A percentile compares a stretch with the other conserved stretches of the same genome.
These are phyloP conservation scores for Drosophila ficusphila DNA, from an alignment of 1,140 invertebrate genomes.

Conservation along the genomic window DNA sequence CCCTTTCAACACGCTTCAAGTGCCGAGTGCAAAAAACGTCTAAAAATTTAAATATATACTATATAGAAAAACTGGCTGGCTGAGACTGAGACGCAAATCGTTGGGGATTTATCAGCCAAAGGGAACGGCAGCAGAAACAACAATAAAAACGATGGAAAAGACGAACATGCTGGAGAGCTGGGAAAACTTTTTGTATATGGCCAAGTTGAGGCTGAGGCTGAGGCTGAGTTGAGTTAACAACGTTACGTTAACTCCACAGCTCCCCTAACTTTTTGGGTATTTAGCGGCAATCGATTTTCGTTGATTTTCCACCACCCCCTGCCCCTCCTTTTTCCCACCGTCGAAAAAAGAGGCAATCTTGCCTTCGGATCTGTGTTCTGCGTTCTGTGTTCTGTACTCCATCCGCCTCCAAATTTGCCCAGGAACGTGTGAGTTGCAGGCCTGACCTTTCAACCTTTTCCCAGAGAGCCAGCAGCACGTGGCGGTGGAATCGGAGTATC, in stretches of 20 bases:
- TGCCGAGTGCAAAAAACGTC: constrained; percentile 29
- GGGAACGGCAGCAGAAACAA: constrained; percentile 26
- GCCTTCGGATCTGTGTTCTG: constrained; percentile 22
- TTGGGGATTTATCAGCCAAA: constrained; percentile 65
- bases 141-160: constrained; percentile 32
- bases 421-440: constrained; percentile 45
- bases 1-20: constrained; percentile 42
- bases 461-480: constrained; percentile 59
- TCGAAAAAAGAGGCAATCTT: constrained; percentile 29
- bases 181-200: constrained; percentile 49
- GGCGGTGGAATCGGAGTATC: constrained; percentile 37
- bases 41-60: constrained; percentile 66
- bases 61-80: constrained; percentile 38
- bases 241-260: constrained; percentile 59
- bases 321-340: too few species aligned
- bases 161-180: constrained; percentile 21
- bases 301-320: constrained; percentile 55
- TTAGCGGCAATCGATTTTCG: constrained; percentile 79
- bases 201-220: constrained; percentile 42
- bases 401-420: not conserved
- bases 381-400: too few species aligned
- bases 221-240: constrained; percentile 66
- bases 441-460: constrained; percentile 81
- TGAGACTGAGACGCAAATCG: constrained; percentile 57
- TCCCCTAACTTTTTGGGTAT: constrained; percentile 69